phyloP scores from a whole-genome alignment of 2,888 invertebrate species.

The Sthenelais limicola region DNA sequence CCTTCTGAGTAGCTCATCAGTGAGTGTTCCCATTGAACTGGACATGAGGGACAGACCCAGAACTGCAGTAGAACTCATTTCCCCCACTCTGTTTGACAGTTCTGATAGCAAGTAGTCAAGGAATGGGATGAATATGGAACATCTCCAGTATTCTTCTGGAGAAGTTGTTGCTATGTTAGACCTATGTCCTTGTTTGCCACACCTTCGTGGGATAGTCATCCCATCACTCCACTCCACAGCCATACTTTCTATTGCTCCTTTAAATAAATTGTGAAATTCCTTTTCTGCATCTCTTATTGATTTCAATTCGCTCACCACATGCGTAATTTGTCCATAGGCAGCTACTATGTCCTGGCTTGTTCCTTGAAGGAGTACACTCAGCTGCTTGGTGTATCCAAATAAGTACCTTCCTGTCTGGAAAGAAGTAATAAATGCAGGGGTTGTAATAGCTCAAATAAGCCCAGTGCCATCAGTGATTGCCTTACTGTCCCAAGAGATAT shows the following conservation, averaged over 20 bases:
- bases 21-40: neutral
- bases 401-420: neutral
- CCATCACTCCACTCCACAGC: neutral
- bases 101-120: neutral
- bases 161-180: no score
- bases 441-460: neutral
- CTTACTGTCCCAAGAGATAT: neutral
- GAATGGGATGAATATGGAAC: neutral
- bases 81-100: neutral
- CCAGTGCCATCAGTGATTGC: neutral
- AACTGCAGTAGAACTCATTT: neutral
- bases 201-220: neutral
- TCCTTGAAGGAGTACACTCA: neutral
- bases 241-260: neutral
- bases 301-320: neutral
- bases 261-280: neutral
- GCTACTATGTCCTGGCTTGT: neutral
- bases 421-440: neutral
- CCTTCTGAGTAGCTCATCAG: neutral
- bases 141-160: neutral
- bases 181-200: neutral
- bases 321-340: neutral
- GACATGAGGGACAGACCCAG: neutral
- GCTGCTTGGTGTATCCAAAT: neutral
- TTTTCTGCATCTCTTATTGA: neutral